Conservation (phyloP, 2,113 vertebrate species). For the Myotis lucifugus region DNA sequence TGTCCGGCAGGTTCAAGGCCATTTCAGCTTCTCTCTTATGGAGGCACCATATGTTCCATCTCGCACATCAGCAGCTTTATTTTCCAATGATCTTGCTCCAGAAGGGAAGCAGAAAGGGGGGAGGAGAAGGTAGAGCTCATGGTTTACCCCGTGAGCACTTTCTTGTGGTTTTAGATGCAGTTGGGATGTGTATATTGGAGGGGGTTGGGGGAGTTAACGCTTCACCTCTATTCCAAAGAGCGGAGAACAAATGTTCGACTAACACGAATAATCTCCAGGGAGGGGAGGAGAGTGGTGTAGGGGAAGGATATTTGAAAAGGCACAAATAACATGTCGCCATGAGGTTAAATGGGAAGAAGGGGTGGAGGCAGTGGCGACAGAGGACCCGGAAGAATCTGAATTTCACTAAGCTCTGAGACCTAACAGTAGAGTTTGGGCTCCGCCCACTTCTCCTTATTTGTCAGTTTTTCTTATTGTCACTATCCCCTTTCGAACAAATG, state of each 20-base stretch:
- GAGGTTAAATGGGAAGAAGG: neutral
- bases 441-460: conserved; percentile 54
- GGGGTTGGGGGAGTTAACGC: neutral
- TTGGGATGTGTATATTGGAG: neutral
- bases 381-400: neutral
- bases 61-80: conserved; percentile 85
- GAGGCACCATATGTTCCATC: conserved; percentile 86
- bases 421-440: neutral
- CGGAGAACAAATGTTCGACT: neutral
- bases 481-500: neutral
- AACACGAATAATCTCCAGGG: neutral
- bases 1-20: conserved; percentile 84
- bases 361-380: neutral
- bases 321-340: neutral
- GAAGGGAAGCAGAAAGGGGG: conserved; percentile 73
- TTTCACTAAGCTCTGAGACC: neutral
- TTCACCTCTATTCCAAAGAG: conserved; percentile 28
- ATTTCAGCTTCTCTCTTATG: conserved; percentile 76
- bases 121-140: conserved; percentile 40
- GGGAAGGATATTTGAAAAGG: neutral
- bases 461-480: neutral
- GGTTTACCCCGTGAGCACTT: conserved; percentile 60
- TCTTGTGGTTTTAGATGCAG: conserved; percentile 32
- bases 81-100: conserved; percentile 81
- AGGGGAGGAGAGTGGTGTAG: neutral